phyloP scores from a whole-genome alignment of 2,797 vertebrate species.

The Leptoclinus maculatus region DNA sequence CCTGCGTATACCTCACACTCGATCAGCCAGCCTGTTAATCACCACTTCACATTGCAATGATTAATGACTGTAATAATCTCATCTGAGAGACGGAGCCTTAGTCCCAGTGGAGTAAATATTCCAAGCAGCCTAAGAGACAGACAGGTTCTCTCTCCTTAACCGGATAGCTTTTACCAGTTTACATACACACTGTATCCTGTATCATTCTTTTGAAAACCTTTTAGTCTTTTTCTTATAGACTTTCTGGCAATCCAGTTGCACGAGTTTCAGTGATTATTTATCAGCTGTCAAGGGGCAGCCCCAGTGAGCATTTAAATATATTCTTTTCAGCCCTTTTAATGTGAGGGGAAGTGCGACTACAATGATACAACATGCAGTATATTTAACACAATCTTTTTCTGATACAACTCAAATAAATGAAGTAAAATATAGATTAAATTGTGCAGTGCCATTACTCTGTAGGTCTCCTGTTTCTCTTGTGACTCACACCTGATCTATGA shows the following conservation, averaged over 20 bases:
- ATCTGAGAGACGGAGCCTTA: constrained; percentile 56
- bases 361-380: not conserved
- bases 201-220: not conserved
- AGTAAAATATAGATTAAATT: constrained; percentile 4
- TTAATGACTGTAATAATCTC: constrained; percentile 74
- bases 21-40: constrained; percentile 57
- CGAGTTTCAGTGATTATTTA: not conserved
- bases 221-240: not conserved
- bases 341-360: not conserved
- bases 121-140: constrained; percentile 14
- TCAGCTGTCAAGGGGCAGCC: not conserved
- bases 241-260: not conserved
- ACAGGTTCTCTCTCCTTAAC: constrained; percentile 1
- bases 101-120: constrained; percentile 47
- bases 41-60: constrained; percentile 53
- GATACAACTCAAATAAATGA: not conserved
- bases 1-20: constrained; percentile 40
- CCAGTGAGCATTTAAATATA: not conserved
- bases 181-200: not conserved
- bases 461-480: constrained; percentile 3
- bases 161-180: constrained; percentile 12
- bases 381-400: not conserved
- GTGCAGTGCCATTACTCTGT: not conserved
- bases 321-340: not conserved
- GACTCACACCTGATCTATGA: constrained; percentile 35